phyloP scores from a whole-genome alignment of 2,797 vertebrate genomes.

The Babyrousa celebensis region DNA sequence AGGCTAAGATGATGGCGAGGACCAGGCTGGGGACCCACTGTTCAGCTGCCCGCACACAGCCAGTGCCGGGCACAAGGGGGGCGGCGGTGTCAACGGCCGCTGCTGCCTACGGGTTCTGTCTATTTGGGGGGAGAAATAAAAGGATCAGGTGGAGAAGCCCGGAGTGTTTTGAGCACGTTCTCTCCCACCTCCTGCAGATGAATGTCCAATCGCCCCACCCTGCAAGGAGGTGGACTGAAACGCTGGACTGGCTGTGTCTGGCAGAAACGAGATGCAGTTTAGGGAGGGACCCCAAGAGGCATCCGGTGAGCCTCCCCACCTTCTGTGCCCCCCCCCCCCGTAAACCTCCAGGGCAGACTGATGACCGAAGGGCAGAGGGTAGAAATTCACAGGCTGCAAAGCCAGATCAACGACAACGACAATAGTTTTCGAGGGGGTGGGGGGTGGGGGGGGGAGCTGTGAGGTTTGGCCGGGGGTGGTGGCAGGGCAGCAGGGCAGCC shows the following conservation, averaged over 20 bases:
- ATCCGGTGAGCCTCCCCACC: neutral
- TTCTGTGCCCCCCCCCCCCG: neutral
- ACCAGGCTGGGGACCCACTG: neutral
- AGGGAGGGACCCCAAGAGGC: neutral
- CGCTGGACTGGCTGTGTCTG: neutral
- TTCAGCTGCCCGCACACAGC: neutral
- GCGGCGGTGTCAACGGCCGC: rapidly evolving
- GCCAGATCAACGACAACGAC: constrained; percentile 62
- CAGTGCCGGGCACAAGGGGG: no score
- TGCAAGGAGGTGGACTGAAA: neutral
- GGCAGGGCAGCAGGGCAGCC: neutral
- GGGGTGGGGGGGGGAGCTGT: neutral
- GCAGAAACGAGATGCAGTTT: rapidly evolving
- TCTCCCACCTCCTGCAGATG: neutral
- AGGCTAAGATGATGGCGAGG: rapidly evolving
- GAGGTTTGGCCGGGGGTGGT: neutral
- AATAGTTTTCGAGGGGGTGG: neutral
- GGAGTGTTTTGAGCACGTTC: rapidly evolving
- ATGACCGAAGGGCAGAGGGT: neutral
- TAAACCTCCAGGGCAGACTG: constrained; percentile 65
- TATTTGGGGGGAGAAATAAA: neutral
- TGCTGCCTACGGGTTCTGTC: neutral
- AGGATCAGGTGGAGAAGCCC: neutral
- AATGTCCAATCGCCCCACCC: rapidly evolving
- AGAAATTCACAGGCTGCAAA: constrained; percentile 52